A percentile compares a stretch with the other conserved stretches of the same genome.
Conservation (phyloP, 2,113 vertebrate genomes). For the Isichthys henryi region DNA sequence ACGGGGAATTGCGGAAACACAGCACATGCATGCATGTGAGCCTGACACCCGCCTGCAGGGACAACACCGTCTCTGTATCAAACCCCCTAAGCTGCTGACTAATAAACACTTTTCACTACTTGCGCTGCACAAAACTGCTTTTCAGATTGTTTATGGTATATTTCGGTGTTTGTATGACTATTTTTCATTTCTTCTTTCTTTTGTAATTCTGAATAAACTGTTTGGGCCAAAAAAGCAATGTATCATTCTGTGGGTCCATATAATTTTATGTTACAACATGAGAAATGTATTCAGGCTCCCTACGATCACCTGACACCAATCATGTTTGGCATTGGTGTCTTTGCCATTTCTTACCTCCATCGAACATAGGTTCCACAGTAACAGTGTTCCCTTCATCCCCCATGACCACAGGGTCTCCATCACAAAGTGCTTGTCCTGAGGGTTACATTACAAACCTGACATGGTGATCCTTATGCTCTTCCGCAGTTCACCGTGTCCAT, state of each 20-base stretch:
- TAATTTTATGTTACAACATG: neutral
- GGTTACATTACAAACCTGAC: neutral
- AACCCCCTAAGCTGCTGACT: neutral
- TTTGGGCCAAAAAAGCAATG: neutral
- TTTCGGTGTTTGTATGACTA: neutral
- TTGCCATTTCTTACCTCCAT: neutral
- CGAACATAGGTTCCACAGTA: neutral
- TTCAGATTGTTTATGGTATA: neutral
- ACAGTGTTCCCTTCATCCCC: neutral
- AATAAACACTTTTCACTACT: neutral
- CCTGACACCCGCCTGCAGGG: neutral
- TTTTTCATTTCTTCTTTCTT: neutral
- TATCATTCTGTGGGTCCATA: neutral
- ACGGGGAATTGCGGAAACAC: neutral
- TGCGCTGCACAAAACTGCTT: neutral
- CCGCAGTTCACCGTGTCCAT: neutral
- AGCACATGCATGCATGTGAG: neutral
- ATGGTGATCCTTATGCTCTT: neutral
- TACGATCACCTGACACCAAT: neutral
- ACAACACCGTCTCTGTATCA: neutral
- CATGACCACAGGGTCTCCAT: neutral
- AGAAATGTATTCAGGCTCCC: neutral
- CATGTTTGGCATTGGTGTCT: neutral
- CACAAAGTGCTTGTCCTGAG: neutral
- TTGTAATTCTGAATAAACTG: neutral